Base-by-base conservation (phyloP, 2,797 vertebrate genomes). In the Artibeus lituratus region DNA sequence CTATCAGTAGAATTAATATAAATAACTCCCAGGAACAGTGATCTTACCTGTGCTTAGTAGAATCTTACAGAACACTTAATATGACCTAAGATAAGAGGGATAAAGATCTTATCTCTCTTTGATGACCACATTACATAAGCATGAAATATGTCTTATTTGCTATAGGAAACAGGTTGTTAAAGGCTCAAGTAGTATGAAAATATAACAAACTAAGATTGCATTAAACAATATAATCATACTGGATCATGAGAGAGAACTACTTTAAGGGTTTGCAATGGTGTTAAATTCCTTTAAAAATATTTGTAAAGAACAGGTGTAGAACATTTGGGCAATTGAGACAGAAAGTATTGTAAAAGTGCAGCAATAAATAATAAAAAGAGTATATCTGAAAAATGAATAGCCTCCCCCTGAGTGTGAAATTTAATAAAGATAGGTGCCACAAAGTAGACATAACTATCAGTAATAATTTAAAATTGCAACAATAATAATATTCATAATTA, bases 331-430 rank as follows among this genome's bases (percentile, higher is more conserved):
- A 77, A 88, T 96, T 11, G 4, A 86, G 72, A 97, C 77, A 94
- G 74, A 76, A 86, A 96, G 59, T 84, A 94, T 39, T 77, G 69
- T 51, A 69, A 70, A 53, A 96, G 91, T 91, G 7, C 0, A 44
- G 77, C 49, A 84, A 98, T 98, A 98, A 98, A 98, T 98, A 94
- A 93, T 1, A 57, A 82, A 87, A 90, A n/a, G 44, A 94, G 76
- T 44, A 47, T 0, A 26, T 29, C 90, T 97, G 97, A 97, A 94
- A 94, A 96, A 98, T 95, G 92, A 96, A 97, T 85, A 90, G 94
- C 59, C 49, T n/a, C 47, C 44, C 47, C 85, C 74, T 0, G 12
- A 89, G 91, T 77, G 91, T 97, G 90, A 91, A 91, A 88, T 42
- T 96, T 82, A 96, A 98, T 92, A 97, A 97, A 97, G 96, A 97